These are phyloP conservation scores for Spodoptera frugiperda DNA, from an alignment of 1,140 invertebrate species.

Conservation along the genomic window DNA sequence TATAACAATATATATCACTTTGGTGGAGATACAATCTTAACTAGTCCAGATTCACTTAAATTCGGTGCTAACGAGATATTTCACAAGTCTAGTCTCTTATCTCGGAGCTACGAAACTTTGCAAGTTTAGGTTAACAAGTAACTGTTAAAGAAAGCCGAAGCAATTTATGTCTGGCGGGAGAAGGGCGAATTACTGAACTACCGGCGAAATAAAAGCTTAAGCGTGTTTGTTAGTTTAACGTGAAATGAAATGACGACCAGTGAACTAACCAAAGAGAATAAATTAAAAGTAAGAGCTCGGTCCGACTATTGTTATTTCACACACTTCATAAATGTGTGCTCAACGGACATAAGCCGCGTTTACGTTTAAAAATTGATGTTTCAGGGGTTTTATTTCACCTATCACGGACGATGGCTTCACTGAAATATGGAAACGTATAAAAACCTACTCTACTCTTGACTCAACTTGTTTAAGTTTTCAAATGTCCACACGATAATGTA, in stretches of 20 bases:
- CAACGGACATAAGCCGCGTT: conserved; percentile 67
- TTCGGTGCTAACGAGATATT: conserved; percentile 73
- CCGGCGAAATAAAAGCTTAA: conserved; percentile 75
- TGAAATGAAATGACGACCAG: conserved; percentile 75
- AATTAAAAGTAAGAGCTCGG: conserved; percentile 77
- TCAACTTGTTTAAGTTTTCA: neutral
- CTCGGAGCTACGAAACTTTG: conserved; percentile 60
- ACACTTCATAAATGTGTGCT: conserved; percentile 53
- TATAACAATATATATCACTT: conserved; percentile 69
- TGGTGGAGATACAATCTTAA: conserved; percentile 67
- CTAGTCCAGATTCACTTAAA: conserved; percentile 75
- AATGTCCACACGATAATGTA: no score
- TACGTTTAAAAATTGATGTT: conserved; percentile 29
- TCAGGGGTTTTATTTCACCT: conserved; percentile 12
- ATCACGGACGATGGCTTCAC: conserved; percentile 45
- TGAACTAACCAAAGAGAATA: conserved; percentile 69
- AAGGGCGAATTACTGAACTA: conserved; percentile 57
- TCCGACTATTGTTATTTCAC: conserved; percentile 59
- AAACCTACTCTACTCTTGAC: conserved; percentile 49
- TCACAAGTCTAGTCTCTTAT: conserved; percentile 63
- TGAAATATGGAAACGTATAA: conserved; percentile 53
- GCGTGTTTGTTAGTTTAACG: conserved; percentile 75
- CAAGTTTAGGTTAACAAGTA: conserved; percentile 78
- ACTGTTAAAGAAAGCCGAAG: conserved; percentile 77
- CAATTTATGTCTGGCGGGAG: conserved; percentile 67